Conservation (phyloP, 1,140 invertebrate species). For the Plectrocnemia conspersa region DNA sequence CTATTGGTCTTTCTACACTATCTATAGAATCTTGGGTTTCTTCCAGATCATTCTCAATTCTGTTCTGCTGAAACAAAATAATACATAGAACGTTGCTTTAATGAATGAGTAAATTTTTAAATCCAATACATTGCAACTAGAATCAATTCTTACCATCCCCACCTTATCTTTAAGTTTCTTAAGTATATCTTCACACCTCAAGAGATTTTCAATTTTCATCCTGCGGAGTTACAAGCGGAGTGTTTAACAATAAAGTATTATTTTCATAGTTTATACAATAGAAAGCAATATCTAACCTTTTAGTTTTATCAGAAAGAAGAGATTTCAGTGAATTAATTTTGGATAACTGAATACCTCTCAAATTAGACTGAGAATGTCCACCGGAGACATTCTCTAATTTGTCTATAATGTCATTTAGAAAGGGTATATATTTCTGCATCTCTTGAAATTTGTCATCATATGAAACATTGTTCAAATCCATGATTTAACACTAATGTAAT, state of each 20-base stretch:
- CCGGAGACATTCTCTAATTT: constrained; percentile 1
- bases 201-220: constrained; percentile 21
- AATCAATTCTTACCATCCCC: constrained; percentile 2
- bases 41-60: no score
- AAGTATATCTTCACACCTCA: constrained; percentile 16
- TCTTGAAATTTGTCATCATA: constrained; percentile 18
- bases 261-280: no score
- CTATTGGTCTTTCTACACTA: not conserved
- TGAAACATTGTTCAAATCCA: not conserved
- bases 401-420: constrained; percentile 8
- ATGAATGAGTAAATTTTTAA: no score
- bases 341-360: constrained; percentile 14
- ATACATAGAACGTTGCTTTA: no score
- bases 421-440: constrained; percentile 14
- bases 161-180: constrained; percentile 18
- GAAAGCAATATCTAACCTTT: constrained; percentile 18
- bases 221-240: not conserved
- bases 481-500: no score
- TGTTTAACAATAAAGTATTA: not conserved
- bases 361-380: constrained; percentile 2
- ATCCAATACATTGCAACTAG: no score
- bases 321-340: constrained; percentile 19
- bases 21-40: constrained; percentile 4
- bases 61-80: no score
- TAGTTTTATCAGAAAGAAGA: constrained; percentile 4